These are phyloP conservation scores for Cryptotis parvus DNA, from an alignment of 2,113 vertebrate species.

Conservation along the genomic window DNA sequence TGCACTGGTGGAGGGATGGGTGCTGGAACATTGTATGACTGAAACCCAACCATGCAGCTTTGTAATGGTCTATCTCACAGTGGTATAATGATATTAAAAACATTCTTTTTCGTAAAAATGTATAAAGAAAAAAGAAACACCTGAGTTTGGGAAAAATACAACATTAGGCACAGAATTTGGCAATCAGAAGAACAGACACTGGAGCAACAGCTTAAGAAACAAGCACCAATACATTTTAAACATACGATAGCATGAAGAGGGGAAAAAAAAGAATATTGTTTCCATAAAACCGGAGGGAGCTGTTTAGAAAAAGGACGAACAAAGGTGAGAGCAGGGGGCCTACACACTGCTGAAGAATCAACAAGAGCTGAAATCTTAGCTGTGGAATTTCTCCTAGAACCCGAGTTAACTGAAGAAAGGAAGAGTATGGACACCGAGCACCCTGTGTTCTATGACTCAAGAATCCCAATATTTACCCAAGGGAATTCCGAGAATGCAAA, in stretches of 20 bases:
- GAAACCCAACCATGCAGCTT: too few relatives aligned
- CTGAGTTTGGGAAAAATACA: not conserved
- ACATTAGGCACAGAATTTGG: not conserved
- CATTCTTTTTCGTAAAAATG: too few relatives aligned
- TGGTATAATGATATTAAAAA: too few relatives aligned
- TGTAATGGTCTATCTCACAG: too few relatives aligned
- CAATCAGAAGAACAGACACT: not conserved
- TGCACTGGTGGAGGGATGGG: too few relatives aligned
- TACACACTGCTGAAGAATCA: not conserved
- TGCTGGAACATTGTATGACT: too few relatives aligned
- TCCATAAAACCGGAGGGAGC: not conserved
- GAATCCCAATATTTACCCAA: not conserved
- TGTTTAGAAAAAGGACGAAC: not conserved
- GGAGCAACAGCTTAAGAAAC: not conserved
- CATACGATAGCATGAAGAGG: not conserved
- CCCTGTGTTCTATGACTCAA: not conserved
- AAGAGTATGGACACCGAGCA: not conserved
- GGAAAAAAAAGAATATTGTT: not conserved
- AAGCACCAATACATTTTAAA: not conserved
- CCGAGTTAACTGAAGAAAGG: not conserved
- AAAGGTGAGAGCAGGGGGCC: not conserved
- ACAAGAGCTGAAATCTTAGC: not conserved
- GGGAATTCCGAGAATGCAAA: constrained; percentile 25
- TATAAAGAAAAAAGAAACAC: not conserved
- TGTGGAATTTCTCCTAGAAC: not conserved